Base-by-base conservation (phyloP, 2,888 invertebrate species). In the Euzophera pinguis region DNA sequence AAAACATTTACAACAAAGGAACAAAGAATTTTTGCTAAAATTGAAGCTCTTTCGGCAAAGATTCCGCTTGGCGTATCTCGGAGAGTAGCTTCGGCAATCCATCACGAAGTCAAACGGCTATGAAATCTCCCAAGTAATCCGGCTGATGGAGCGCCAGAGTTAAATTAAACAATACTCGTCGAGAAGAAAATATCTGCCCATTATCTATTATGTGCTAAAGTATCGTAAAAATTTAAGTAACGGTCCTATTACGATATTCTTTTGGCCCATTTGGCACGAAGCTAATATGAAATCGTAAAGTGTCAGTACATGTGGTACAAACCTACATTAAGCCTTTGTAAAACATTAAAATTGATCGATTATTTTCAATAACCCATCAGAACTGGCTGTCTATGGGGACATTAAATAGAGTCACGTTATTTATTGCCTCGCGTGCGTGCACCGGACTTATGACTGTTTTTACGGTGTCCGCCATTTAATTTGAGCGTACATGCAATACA, bases 391-490 rank as follows among this genome's bases (percentile, higher is more conserved):
- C 71, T 67, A 64, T 54, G 52, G 73, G 73, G 71, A 73, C 68
- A 74, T 75, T 76, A 78, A 78, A 78, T 73, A 73, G 67, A 69
- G 65, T 63, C 64, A 64, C 64, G 67, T 72, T 76, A 78, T 80
- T 81, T 82, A 81, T 78, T 76, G 67, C 64, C 58, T 83, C 58
- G 84, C 84, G 81, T 87, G 86, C 74, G 74, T 71, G 67, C 71
- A 71, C 59, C 62, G 64, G 68, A 70, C 78, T 74, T 78, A 75
- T 73, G 75, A 69, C 74, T 72, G 79, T 75, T 82, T 87, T 83
- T 81, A 84, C 77, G 72, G 75, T 78, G 75, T 76, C 75, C 73
- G 69, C 77, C 74, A 78, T 86, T 86, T 87, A 82, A 86, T 87
- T 83, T 83, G 71, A 76, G 58, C 73, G 71, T 75, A 78, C 82